Evolutionary conservation across 2,797 vertebrate genomes (phyloP), one percentile per base, ranked within the genome.

Genomic region (Xiphorhynchus erythropygius): DNA sequence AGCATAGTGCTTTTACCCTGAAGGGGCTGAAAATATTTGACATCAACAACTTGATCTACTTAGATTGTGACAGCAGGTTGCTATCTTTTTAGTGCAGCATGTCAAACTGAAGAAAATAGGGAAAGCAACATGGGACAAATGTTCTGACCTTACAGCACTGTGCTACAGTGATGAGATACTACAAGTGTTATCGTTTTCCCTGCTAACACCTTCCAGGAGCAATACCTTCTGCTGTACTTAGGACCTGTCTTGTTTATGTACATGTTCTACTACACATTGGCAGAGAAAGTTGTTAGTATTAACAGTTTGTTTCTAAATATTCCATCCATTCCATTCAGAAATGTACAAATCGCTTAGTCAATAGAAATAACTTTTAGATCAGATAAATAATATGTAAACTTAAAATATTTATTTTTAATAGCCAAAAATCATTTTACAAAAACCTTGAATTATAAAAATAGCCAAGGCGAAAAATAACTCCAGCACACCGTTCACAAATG

Each of bases 21-120:
- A 87, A 95, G 85, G 56, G 49, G 24, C 44, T 93, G 85, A 79
- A 84, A 91, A 90, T 74, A 82, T 69, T 68, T 73, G 41, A 87
- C 84, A 91, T 85, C 93, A 84, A 70, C 87, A 93, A 70, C 80
- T 74, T n/a, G 63, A 89, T 95, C 89, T 81, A 59, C 80, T 55
- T 89, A 67, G 67, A 90, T 18, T 74, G 85, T 94, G 93, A 94
- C 95, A 96, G 93, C 77, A 95, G 87, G 83, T 90, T 76, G 68
- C 52, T 52, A 78, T 88, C 88, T 84, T 69, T 89, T 88, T 28
- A 92, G 87, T 69, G 63, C 59, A 79, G 42, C 3, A 3, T 89
- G 89, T 94, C 96, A 96, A 88, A 88, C 82, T 79, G 70, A 73
- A 91, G 82, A 60, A 94, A 96, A 94, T 60, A 65, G 52, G 74